Percentiles rank a stretch among this genome's conserved stretches.
These are phyloP conservation scores for Argyrosomus regius DNA, from an alignment of 2,797 vertebrate species.

Conservation along the genomic window DNA sequence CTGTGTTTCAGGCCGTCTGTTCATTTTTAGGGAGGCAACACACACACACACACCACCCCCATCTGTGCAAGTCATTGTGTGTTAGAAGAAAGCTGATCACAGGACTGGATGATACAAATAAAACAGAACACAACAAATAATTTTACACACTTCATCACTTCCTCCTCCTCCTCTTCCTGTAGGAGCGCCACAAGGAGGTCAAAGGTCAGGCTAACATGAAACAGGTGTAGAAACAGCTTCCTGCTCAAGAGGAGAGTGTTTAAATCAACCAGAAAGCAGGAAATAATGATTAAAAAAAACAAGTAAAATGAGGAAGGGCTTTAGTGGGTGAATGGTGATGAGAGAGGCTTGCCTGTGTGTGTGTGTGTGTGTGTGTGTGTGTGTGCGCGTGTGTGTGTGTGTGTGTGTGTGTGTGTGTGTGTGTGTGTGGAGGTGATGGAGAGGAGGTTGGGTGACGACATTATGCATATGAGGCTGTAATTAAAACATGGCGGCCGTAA, in stretches of 20 bases:
- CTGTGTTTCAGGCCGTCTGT: slow-evolving; percentile 36
- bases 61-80: not conserved
- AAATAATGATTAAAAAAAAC: not conserved
- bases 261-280: not conserved
- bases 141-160: not conserved
- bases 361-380: slow-evolving; percentile 1
- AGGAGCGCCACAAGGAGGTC: slow-evolving; percentile 12
- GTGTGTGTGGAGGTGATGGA: not conserved
- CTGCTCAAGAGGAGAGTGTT: not conserved
- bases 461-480: slow-evolving; percentile 76
- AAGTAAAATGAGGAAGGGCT: not conserved
- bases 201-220: slow-evolving; percentile 34
- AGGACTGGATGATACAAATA: slow-evolving; percentile 4
- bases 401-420: not conserved
- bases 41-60: not conserved
- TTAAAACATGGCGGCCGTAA: slow-evolving; percentile 84
- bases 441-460: slow-evolving; percentile 9
- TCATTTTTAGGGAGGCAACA: slow-evolving; percentile 19
- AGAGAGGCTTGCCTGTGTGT: not conserved
- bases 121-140: slow-evolving; percentile 6
- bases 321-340: not conserved
- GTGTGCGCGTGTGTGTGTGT: not conserved
- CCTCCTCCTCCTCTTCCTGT: not conserved
- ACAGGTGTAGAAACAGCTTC: not conserved
- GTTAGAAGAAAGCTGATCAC: slow-evolving; percentile 6